phyloP scores from a whole-genome alignment of 1,140 invertebrate genomes.

The Tachypleus tridentatus region DNA sequence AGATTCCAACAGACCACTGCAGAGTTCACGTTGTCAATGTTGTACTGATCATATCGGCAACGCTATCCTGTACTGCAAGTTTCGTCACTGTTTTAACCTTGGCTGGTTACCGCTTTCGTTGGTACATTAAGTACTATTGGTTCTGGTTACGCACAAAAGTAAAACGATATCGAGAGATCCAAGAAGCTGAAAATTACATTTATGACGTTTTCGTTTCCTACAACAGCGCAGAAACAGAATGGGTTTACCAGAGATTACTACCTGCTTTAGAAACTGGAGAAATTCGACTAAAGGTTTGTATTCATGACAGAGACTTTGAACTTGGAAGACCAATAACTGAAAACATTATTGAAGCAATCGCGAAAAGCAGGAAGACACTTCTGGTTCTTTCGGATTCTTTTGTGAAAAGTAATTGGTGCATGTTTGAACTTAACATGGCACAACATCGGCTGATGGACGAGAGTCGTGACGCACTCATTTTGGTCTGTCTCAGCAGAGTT shows the following conservation, averaged over 20 bases:
- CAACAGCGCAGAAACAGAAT: constrained; percentile 46
- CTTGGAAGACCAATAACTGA: constrained; percentile 48
- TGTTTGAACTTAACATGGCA: constrained; percentile 60
- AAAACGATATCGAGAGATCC: constrained; percentile 2
- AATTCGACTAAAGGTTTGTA: constrained; percentile 44
- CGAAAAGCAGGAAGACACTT: constrained; percentile 45
- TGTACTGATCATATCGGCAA: constrained; percentile 30
- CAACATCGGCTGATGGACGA: constrained; percentile 34
- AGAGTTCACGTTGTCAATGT: constrained; percentile 30
- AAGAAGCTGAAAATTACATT: constrained; percentile 29
- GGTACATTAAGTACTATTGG: constrained; percentile 42
- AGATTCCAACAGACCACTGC: constrained; percentile 3
- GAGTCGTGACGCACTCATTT: constrained; percentile 42
- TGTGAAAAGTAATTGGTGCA: constrained; percentile 51
- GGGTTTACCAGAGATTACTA: constrained; percentile 42
- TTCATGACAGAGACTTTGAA: constrained; percentile 52
- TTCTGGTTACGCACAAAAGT: constrained; percentile 36
- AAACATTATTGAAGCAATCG: constrained; percentile 44
- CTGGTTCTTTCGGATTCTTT: constrained; percentile 50
- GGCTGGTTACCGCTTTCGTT: constrained; percentile 28
- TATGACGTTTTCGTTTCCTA: constrained; percentile 56
- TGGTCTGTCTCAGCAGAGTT: constrained; percentile 45
- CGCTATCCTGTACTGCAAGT: too few relatives aligned
- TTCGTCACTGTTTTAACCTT: constrained; percentile 26
- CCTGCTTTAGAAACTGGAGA: constrained; percentile 42